A percentile compares a stretch with the other conserved stretches of the same genome.
Conservation (phyloP, 2,797 vertebrate species). For the Coranthus polyacanthus region DNA sequence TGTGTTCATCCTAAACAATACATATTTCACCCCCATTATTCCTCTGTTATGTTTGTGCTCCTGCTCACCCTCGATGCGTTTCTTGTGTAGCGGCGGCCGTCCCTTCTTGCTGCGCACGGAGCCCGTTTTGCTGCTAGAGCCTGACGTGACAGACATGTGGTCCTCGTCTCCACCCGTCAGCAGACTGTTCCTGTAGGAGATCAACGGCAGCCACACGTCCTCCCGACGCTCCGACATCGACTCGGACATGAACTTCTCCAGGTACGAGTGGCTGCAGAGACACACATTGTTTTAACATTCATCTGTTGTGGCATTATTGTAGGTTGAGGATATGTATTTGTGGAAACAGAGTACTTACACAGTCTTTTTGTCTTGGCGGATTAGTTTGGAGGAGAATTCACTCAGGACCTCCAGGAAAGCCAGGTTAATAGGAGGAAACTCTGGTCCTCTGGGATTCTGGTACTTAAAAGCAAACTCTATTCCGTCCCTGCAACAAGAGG, state of each 20-base stretch:
- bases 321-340: neutral
- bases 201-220: conserved; percentile 98
- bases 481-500: conserved; percentile 88
- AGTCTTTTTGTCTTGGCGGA: conserved; percentile 99
- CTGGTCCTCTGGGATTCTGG: conserved; percentile 95
- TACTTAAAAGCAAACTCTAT: conserved; percentile 99
- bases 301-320: neutral
- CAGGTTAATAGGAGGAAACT: conserved; percentile 95
- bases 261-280: conserved; percentile 91
- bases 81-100: conserved; percentile 94
- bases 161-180: conserved; percentile 95
- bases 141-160: conserved; percentile 95
- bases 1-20: too few relatives aligned
- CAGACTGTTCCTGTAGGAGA: conserved; percentile 97
- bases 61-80: conserved; percentile 87
- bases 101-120: conserved; percentile 98
- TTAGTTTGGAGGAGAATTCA: conserved; percentile 98
- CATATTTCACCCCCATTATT: too few relatives aligned
- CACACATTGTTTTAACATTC: accelerated
- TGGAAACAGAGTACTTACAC: conserved; percentile 88
- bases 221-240: conserved; percentile 98
- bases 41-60: neutral
- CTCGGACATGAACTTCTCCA: conserved; percentile 98
- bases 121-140: conserved; percentile 95
- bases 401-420: conserved; percentile 98